A percentile compares a stretch with the other conserved stretches of the same genome.
phyloP scores from a whole-genome alignment of 2,797 vertebrate species.

The Cyclura pinguis region DNA sequence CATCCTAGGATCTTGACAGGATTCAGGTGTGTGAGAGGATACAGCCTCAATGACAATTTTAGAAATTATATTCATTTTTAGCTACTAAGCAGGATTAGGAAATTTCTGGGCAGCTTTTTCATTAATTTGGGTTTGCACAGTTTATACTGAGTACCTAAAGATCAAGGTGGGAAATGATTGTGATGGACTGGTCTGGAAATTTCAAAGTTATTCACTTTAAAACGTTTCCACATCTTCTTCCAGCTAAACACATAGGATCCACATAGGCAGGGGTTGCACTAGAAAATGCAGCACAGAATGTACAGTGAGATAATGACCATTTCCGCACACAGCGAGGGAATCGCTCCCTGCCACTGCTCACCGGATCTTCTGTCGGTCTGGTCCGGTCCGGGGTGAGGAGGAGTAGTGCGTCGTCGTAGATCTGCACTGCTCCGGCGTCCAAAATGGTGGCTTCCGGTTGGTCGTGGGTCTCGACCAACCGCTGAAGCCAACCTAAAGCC shows the following conservation, averaged over 20 bases:
- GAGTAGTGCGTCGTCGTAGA: no score
- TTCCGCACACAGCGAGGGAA: no score
- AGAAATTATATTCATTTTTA: constrained; percentile 30
- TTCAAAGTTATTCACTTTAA: background rate
- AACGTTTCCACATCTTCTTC: background rate
- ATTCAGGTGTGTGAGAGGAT: background rate
- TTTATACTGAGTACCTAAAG: background rate
- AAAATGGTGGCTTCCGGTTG: no score
- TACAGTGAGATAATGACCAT: background rate
- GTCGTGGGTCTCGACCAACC: no score
- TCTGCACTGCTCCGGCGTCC: no score
- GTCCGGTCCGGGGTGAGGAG: no score
- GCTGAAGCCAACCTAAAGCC: no score
- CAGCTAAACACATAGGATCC: background rate
- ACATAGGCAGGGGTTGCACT: background rate
- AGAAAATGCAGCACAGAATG: background rate
- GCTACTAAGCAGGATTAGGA: constrained; percentile 27
- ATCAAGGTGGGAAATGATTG: background rate
- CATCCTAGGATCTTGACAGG: background rate
- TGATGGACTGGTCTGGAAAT: background rate
- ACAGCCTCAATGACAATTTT: constrained; percentile 41
- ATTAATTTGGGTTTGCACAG: constrained; percentile 3
- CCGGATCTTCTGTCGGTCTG: no score
- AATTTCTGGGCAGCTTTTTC: background rate
- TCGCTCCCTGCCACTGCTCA: no score